Percentiles rank a stretch among this genome's conserved stretches.
Conservation (phyloP, 2,113 vertebrate genomes). For the Vireo altiloquus region DNA sequence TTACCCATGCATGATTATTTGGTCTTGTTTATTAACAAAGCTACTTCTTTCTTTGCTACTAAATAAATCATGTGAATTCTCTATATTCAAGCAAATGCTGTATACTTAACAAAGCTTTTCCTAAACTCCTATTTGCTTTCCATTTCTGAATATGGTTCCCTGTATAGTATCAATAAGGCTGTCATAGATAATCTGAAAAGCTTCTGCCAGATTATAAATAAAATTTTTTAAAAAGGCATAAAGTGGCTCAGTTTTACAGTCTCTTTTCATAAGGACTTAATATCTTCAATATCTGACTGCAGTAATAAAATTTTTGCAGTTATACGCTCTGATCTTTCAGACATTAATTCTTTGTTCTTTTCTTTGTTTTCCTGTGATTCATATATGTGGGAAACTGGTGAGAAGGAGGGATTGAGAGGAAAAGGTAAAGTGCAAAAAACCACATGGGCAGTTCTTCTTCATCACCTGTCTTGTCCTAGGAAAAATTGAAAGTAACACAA, state of each 20-base stretch:
- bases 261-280: not conserved
- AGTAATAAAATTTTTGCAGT: not conserved
- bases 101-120: not conserved
- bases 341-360: not conserved
- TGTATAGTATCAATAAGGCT: not conserved
- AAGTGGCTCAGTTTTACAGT: not conserved
- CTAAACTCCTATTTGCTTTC: not conserved
- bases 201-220: not conserved
- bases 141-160: not conserved
- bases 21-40: not conserved
- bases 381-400: not conserved
- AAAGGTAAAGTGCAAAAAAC: not conserved
- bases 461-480: not conserved
- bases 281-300: not conserved
- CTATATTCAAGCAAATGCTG: not conserved
- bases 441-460: not conserved
- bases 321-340: not conserved
- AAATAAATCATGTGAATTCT: not conserved
- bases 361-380: not conserved
- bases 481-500: not conserved
- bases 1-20: not conserved
- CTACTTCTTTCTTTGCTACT: not conserved
- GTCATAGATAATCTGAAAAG: not conserved
- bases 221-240: not conserved
- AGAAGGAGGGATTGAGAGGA: not conserved